Evolutionary conservation across 2,797 vertebrate genomes (phyloP).

Genomic region (Crypturellus tataupa): DNA sequence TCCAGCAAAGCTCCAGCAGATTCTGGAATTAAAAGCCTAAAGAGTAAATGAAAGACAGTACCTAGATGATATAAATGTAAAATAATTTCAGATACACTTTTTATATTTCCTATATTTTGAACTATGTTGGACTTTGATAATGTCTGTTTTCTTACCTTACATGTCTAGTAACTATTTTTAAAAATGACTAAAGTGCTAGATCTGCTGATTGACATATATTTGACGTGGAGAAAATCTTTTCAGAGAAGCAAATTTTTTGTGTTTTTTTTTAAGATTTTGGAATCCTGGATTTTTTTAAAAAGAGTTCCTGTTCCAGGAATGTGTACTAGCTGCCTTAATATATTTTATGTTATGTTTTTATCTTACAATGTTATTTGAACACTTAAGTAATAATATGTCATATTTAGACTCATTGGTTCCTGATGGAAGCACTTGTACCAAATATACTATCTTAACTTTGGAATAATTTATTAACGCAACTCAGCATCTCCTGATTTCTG

Average conservation of each 20-base stretch:
- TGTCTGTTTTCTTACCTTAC: background rate
- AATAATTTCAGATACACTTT: background rate
- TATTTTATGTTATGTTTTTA: conserved; percentile 48
- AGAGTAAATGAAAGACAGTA: background rate
- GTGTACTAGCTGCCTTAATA: conserved; percentile 33
- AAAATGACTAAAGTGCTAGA: background rate
- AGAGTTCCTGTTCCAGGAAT: conserved; percentile 18
- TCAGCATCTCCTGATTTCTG: conserved; percentile 48
- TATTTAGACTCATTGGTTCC: conserved; percentile 44
- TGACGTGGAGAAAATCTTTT: background rate
- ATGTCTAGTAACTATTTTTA: background rate
- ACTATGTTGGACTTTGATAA: background rate
- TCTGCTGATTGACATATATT: background rate
- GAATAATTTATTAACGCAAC: conserved; percentile 75
- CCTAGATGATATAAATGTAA: background rate
- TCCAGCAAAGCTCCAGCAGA: background rate
- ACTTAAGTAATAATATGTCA: conserved; percentile 14
- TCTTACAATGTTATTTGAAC: conserved; percentile 8
- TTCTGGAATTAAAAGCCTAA: background rate
- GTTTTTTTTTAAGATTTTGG: background rate
- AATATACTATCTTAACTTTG: conserved; percentile 21
- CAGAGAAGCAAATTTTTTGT: background rate
- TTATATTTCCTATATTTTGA: background rate
- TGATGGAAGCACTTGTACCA: conserved; percentile 33
- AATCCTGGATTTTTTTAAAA: conserved; percentile 13